Conservation (phyloP, 2,113 vertebrate species). For the Hippolais icterina region DNA sequence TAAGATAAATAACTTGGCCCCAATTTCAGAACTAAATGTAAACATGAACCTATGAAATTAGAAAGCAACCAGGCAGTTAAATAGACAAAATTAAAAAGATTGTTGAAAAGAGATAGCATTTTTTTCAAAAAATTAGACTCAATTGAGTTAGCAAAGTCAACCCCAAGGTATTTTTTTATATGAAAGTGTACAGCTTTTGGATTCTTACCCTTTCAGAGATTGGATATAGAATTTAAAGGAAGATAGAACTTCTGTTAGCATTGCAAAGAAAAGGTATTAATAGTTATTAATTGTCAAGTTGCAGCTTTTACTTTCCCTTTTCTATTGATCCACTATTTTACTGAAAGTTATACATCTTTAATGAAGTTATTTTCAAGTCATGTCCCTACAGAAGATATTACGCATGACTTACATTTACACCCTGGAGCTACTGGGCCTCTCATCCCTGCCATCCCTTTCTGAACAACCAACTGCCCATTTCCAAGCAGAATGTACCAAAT, state of each 20-base stretch:
- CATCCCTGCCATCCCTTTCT: neutral
- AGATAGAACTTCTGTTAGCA: neutral
- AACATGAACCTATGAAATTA: neutral
- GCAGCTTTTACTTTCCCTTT: neutral
- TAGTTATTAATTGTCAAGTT: neutral
- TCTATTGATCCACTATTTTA: neutral
- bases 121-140: neutral
- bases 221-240: neutral
- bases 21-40: neutral
- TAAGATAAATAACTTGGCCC: neutral
- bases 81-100: neutral
- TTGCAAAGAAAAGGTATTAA: neutral
- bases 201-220: neutral
- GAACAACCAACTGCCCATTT: neutral
- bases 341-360: neutral
- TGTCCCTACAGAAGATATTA: neutral
- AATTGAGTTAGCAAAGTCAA: neutral
- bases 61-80: neutral
- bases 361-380: neutral
- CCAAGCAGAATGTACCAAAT: neutral
- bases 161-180: neutral
- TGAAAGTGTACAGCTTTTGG: neutral
- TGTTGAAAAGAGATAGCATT: neutral
- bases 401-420: neutral
- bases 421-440: neutral